Percentiles rank a stretch among this genome's conserved stretches.
Conservation (phyloP, 2,113 vertebrate species). For the Archocentrus centrarchus region DNA sequence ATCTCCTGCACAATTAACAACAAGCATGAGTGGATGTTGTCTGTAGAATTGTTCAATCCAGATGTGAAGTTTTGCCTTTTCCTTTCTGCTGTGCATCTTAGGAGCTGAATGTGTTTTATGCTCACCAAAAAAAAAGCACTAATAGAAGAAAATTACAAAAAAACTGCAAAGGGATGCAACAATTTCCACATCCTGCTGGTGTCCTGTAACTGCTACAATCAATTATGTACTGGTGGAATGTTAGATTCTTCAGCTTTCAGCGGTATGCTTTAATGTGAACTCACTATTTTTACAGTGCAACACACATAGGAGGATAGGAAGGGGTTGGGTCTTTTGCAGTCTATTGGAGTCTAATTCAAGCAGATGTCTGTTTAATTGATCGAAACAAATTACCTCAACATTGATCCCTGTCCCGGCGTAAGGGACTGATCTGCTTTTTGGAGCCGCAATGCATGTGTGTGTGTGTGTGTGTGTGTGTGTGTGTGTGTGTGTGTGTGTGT, state of each 20-base stretch:
- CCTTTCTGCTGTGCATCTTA: not conserved
- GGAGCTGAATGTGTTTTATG: not conserved
- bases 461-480: slow-evolving; percentile 34
- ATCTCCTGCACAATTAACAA: slow-evolving; percentile 30
- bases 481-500: slow-evolving; percentile 6
- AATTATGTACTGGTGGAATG: not conserved
- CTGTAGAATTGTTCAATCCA: not conserved
- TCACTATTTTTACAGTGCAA: not conserved
- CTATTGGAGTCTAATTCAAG: slow-evolving; percentile 79
- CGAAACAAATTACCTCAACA: slow-evolving; percentile 80
- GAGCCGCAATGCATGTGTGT: slow-evolving; percentile 2
- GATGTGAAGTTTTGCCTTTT: slow-evolving; percentile 4
- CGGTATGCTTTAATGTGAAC: slow-evolving; percentile 7
- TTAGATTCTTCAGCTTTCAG: slow-evolving; percentile 8
- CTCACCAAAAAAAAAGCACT: not conserved
- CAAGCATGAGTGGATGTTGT: slow-evolving; percentile 24
- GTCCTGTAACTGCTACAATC: slow-evolving; percentile 1
- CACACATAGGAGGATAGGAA: not conserved
- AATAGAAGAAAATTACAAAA: not conserved
- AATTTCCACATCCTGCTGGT: slow-evolving; percentile 7
- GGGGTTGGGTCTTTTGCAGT: slow-evolving; percentile 53
- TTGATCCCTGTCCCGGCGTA: slow-evolving; percentile 73
- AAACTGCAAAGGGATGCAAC: slow-evolving; percentile 7
- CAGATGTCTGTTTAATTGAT: slow-evolving; percentile 85
- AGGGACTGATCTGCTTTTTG: slow-evolving; percentile 62